A percentile compares a stretch with the other conserved stretches of the same genome.
phyloP scores from a whole-genome alignment of 2,888 invertebrate species.

The Girardia tigrina region DNA sequence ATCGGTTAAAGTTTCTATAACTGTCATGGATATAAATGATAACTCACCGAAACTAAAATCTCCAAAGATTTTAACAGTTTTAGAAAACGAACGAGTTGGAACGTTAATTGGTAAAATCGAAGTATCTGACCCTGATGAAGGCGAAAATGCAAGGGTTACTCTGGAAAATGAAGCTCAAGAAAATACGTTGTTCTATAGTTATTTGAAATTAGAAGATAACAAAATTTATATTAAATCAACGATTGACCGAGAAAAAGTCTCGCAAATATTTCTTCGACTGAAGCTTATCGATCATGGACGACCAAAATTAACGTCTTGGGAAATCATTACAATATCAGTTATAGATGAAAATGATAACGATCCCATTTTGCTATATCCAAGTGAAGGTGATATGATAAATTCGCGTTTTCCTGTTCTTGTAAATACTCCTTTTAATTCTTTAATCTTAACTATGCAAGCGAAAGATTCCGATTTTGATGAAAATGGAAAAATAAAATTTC shows the following conservation, averaged over 20 bases:
- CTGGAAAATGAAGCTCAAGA: conserved; percentile 27
- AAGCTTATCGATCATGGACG: conserved; percentile 29
- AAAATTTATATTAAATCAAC: conserved; percentile 21
- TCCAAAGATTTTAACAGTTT: conserved; percentile 5
- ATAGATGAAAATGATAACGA: conserved; percentile 32
- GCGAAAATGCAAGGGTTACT: conserved; percentile 32
- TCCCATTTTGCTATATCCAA: conserved; percentile 26
- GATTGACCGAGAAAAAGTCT: conserved; percentile 32
- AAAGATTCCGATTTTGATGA: conserved; percentile 34
- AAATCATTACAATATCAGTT: conserved; percentile 29
- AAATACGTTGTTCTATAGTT: conserved; percentile 25
- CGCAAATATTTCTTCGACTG: conserved; percentile 13
- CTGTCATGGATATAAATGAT: conserved; percentile 34
- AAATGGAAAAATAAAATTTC: conserved; percentile 34
- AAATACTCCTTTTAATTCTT: conserved; percentile 33
- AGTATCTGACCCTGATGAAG: conserved; percentile 31
- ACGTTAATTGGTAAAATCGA: conserved; percentile 31
- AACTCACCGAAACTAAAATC: conserved; percentile 30
- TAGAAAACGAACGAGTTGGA: conserved; percentile 31
- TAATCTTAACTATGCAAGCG: conserved; percentile 16
- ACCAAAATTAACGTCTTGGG: conserved; percentile 27
- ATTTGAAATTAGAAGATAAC: conserved; percentile 30
- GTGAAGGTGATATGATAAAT: conserved; percentile 26
- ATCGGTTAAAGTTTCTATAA: conserved; percentile 25
- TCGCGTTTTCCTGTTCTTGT: conserved; percentile 25